Base-by-base conservation (phyloP, 2,113 vertebrate species). In the Elachura formosa region DNA sequence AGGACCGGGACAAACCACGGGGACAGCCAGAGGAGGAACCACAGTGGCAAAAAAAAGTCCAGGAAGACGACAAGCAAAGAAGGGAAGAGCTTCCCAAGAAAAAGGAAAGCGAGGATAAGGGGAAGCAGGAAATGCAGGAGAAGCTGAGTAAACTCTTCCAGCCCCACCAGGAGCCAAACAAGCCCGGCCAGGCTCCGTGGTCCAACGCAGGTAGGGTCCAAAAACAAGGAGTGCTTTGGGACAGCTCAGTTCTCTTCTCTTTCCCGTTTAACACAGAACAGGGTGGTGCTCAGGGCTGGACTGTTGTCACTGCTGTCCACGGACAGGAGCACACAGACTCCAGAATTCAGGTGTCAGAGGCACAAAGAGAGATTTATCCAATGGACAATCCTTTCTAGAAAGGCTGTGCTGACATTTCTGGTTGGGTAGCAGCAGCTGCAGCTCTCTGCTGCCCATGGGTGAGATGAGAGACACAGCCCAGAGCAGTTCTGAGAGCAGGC, bases 121-220 rank as follows among this genome's bases (percentile, higher is more conserved):
- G 96, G 89, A 98, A 96, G 9, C 98, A 96, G 31, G 99, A 99
- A 40, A 89, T 98, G 68, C 98, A 98, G 62, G 99, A 99, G 46
- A 98, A 98, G 96, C 96, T 98, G 56, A 98, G 95, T 91, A 99
- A 99, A 87, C 98, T 99, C 92, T 99, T 99, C 94, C 98, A 98
- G 55, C 98, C 98, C 33, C 98, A 98, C 10, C 89, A 98, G 8
- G 99, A 99, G 9, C 94, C 94, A 4, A 21, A 28, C 33, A 98
- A 98, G 81, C 98, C 97, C 4, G 96, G 96, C 46, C 98, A 98
- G 29, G 95, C 98, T 7, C 97, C 98, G 36, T 99, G 99, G 99
- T 97, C 98, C 23, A 97, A 97, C 18, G 34, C 98, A 98, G 99
- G 98, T 98, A 97, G 41, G 95, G 28, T 33, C 68, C 58, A 41